phyloP scores from a whole-genome alignment of 2,113 vertebrate species.

The Sclerurus mexicanus region DNA sequence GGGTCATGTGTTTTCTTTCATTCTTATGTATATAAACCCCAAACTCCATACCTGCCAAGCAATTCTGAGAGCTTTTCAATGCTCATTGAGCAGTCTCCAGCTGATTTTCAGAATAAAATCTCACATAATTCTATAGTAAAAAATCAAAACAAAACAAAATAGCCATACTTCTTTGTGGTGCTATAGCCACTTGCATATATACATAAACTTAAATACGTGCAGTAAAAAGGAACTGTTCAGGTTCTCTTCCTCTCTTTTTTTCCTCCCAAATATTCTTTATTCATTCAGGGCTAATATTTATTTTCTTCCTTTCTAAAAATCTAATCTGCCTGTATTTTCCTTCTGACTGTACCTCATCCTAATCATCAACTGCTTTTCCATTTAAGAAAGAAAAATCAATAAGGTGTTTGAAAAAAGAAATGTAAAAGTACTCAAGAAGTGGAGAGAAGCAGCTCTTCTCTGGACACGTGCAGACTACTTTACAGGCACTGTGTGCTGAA shows the following conservation, averaged over 20 bases:
- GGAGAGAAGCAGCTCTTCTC: not conserved
- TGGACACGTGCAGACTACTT: not conserved
- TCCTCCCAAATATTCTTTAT: not conserved
- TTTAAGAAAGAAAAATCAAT: constrained; percentile 10
- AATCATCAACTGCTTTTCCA: not conserved
- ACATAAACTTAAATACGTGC: not conserved
- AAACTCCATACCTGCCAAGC: not conserved
- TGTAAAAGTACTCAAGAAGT: not conserved
- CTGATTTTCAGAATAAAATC: not conserved
- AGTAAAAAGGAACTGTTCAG: not conserved
- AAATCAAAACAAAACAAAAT: not conserved
- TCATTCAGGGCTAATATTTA: not conserved
- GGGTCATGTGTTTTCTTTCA: not conserved
- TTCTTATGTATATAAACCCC: not conserved
- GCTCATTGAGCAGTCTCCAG: not conserved
- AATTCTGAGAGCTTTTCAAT: not conserved
- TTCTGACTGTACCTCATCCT: not conserved
- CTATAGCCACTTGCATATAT: not conserved
- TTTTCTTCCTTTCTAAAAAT: not conserved
- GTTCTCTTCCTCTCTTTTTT: not conserved
- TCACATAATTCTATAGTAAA: not conserved
- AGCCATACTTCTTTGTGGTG: not conserved
- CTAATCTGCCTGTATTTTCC: not conserved
- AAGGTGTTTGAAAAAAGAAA: not conserved
- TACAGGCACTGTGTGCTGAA: not conserved